Evolutionary conservation across 2,888 invertebrate genomes (phyloP).

Genomic region (Clunio marinus): DNA sequence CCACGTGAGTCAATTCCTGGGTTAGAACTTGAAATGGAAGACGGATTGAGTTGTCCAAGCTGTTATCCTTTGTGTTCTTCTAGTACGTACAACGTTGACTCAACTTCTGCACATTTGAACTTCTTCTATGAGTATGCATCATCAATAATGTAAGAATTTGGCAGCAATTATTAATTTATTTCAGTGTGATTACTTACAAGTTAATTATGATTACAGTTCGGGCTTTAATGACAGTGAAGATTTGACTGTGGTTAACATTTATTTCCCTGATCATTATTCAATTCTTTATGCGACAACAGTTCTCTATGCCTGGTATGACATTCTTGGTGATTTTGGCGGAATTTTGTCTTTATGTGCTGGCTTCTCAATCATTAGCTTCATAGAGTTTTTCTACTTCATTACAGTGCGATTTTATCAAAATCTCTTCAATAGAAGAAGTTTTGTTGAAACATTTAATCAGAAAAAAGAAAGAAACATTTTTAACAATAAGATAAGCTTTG

Average conservation of each 20-base stretch:
- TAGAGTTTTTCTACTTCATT: slow-evolving; percentile 57
- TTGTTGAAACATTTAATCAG: slow-evolving; percentile 7
- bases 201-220: slow-evolving; percentile 5
- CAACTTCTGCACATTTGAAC: slow-evolving; percentile 40
- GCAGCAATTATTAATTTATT: background rate
- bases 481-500: slow-evolving; percentile 8
- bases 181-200: background rate
- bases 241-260: slow-evolving; percentile 40
- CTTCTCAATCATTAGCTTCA: slow-evolving; percentile 54
- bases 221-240: no score
- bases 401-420: slow-evolving; percentile 47
- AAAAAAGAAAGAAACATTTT: background rate
- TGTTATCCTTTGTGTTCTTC: slow-evolving; percentile 55
- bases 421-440: slow-evolving; percentile 13
- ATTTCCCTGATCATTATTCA: slow-evolving; percentile 45
- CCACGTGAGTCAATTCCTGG: slow-evolving; percentile 43
- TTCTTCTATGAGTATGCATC: slow-evolving; percentile 1
- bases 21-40: slow-evolving; percentile 50
- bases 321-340: slow-evolving; percentile 54
- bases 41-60: slow-evolving; percentile 52
- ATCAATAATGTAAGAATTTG: slow-evolving; percentile 13
- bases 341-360: slow-evolving; percentile 49
- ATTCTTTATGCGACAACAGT: slow-evolving; percentile 55
- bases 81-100: slow-evolving; percentile 52
- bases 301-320: slow-evolving; percentile 57